These are phyloP conservation scores for Bombyx mandarina DNA, from an alignment of 1,140 invertebrate genomes.

Conservation along the genomic window DNA sequence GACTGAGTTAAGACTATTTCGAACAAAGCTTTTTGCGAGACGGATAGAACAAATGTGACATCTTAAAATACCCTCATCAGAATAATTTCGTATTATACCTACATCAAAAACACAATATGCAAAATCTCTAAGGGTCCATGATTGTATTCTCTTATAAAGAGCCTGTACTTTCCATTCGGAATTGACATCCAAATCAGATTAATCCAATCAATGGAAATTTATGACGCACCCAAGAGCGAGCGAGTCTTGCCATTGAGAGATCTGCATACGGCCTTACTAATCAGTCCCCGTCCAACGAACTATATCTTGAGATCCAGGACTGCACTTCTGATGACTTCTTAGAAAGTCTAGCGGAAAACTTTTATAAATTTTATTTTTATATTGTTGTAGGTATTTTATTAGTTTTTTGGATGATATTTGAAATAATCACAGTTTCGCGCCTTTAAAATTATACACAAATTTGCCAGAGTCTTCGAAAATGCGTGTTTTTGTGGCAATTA, in stretches of 20 bases:
- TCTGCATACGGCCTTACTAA: slow-evolving; percentile 45
- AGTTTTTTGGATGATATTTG: too few species aligned
- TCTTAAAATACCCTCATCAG: too few species aligned
- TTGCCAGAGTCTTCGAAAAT: slow-evolving; percentile 57
- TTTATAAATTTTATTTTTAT: not conserved
- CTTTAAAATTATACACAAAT: slow-evolving; percentile 48
- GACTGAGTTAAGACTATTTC: too few species aligned
- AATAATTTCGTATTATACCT: not conserved
- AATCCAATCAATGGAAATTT: slow-evolving; percentile 72
- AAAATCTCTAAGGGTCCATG: slow-evolving; percentile 38
- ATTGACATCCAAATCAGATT: slow-evolving; percentile 72
- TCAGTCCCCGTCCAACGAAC: slow-evolving; percentile 42
- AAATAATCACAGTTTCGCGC: too few species aligned
- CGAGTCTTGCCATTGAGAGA: slow-evolving; percentile 51
- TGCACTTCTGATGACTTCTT: too few species aligned
- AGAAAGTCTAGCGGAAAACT: not conserved
- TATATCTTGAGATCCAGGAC: slow-evolving; percentile 11
- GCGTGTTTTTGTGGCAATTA: slow-evolving; percentile 65
- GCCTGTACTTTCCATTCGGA: slow-evolving; percentile 60
- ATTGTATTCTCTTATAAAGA: slow-evolving; percentile 64
- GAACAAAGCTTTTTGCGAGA: too few species aligned
- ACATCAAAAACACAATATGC: slow-evolving; percentile 27
- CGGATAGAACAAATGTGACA: too few species aligned
- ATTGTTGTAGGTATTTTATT: too few species aligned
- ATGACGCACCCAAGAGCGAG: slow-evolving; percentile 64